phyloP scores from a whole-genome alignment of 2,888 invertebrate genomes.

The Ptychoptera contaminata region DNA sequence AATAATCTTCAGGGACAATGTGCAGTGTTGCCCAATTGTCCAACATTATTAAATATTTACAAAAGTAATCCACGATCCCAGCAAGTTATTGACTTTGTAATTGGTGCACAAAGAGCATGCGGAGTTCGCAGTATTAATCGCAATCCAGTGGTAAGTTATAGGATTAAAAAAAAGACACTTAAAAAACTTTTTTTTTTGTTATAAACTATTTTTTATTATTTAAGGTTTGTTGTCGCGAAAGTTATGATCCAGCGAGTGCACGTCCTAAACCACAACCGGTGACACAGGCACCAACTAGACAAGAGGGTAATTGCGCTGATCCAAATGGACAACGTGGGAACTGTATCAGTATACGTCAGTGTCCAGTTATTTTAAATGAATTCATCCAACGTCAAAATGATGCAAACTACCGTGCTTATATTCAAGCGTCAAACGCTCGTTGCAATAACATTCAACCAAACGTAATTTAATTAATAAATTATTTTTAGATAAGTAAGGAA shows the following conservation, averaged over 20 bases:
- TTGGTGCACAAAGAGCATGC: conserved; percentile 21
- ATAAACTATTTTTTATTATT: neutral
- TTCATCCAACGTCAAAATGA: conserved; percentile 6
- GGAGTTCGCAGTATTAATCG: conserved; percentile 20
- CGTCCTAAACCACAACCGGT: conserved; percentile 2
- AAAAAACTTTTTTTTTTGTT: neutral
- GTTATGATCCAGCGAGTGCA: neutral
- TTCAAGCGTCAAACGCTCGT: conserved; percentile 7
- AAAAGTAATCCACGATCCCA: conserved; percentile 14
- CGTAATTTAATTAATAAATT: neutral
- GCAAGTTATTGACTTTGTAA: conserved; percentile 20
- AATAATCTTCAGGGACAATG: conserved; percentile 24
- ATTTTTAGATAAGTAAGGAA: neutral
- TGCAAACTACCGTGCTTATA: conserved; percentile 4
- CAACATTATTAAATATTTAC: conserved; percentile 20
- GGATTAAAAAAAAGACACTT: neutral
- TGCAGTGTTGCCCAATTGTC: conserved; percentile 21
- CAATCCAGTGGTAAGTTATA: conserved; percentile 23
- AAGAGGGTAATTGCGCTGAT: neutral
- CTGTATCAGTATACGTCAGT: conserved; percentile 6
- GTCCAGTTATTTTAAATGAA: conserved; percentile 4
- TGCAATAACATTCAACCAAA: conserved; percentile 6
- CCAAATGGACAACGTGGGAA: conserved; percentile 3
- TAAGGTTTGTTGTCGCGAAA: conserved; percentile 11
- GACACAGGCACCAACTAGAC: neutral